Evolutionary conservation across 53 echinoderm and acorn worm species (phyloP).

Genomic region (Actinopyga echinites): DNA sequence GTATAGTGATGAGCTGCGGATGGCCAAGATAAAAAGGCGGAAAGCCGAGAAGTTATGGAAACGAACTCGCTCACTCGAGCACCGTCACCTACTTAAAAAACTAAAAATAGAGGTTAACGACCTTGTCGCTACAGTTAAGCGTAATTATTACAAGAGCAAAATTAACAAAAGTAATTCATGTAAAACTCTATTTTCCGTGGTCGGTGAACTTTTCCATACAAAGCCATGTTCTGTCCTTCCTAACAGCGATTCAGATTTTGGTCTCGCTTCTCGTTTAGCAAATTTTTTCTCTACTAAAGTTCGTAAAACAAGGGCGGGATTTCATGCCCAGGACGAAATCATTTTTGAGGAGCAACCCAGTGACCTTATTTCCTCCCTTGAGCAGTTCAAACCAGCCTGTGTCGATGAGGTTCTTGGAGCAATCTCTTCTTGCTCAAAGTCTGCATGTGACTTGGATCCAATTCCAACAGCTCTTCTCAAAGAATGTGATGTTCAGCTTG

Average conservation of each 20-base stretch:
- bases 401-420: background rate
- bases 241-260: background rate
- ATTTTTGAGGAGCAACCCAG: background rate
- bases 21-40: background rate
- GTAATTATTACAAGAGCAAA: background rate
- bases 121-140: background rate
- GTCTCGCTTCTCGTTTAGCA: background rate
- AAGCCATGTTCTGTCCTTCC: background rate
- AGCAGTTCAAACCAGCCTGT: background rate
- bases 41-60: background rate
- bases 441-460: background rate
- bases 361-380: background rate
- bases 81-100: background rate
- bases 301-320: background rate
- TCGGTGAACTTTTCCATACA: background rate
- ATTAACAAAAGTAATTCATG: background rate
- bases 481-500: background rate
- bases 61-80: background rate
- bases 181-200: background rate
- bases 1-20: background rate
- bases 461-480: background rate
- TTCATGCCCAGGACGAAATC: background rate
- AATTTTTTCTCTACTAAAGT: background rate
- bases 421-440: background rate
- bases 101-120: background rate